Percentiles rank a stretch among this genome's conserved stretches.
Evolutionary conservation across 2,888 invertebrate genomes (phyloP).

Genomic region (Microdon myrmicae): DNA sequence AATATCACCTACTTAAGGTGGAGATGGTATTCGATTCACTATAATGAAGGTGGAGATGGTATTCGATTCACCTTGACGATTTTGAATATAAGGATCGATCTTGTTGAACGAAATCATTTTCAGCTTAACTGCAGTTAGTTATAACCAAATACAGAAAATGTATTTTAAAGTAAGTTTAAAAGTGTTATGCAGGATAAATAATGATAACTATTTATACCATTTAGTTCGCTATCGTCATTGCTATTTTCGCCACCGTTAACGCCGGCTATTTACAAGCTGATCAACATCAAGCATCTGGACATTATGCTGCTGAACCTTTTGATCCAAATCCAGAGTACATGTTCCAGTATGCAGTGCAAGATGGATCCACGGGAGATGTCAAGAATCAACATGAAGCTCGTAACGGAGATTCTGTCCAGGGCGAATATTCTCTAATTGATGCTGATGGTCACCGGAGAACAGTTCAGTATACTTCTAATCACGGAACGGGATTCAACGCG

Average conservation of each 20-base stretch:
- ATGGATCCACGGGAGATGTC: constrained; percentile 53
- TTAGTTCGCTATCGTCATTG: constrained; percentile 34
- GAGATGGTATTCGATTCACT: no score
- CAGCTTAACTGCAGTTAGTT: constrained; percentile 17
- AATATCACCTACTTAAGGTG: no score
- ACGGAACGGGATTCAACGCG: constrained; percentile 55
- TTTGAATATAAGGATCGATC: no score
- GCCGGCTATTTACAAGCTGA: constrained; percentile 39
- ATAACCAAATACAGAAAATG: constrained; percentile 9
- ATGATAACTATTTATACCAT: background rate
- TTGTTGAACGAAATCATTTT: constrained; percentile 26
- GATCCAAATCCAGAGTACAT: constrained; percentile 55
- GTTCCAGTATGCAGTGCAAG: constrained; percentile 55
- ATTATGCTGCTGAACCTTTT: constrained; percentile 49
- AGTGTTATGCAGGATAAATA: background rate
- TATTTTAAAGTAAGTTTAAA: constrained; percentile 58
- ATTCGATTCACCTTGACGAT: no score
- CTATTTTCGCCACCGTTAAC: constrained; percentile 44
- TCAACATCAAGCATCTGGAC: constrained; percentile 11
- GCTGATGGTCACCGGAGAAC: constrained; percentile 54
- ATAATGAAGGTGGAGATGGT: no score
- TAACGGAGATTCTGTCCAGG: constrained; percentile 54
- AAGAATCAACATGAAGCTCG: constrained; percentile 54
- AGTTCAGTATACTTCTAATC: constrained; percentile 55
- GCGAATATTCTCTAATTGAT: constrained; percentile 54